Evolutionary conservation across 2,888 invertebrate species (phyloP), one percentile per base, ranked within the genome.

Genomic region (Drosophila leonis): DNA sequence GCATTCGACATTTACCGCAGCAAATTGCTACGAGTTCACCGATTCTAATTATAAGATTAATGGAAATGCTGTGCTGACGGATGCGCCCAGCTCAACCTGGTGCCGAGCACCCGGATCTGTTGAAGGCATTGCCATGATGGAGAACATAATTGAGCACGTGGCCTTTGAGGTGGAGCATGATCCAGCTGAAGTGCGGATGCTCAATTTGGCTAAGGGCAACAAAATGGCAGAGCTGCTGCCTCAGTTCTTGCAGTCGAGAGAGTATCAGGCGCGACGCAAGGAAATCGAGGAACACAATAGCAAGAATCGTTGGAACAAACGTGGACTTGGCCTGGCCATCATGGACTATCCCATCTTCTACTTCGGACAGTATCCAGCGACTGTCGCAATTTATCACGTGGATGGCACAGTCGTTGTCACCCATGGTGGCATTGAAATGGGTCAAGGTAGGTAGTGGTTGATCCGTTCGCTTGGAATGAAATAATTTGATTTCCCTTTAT

Each of bases 261-360:
- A 96, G 60, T 96, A 95, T 77, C 92, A 94, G 0, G 88, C 92
- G 9, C 93, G 96, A 6, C 94, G 94, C 81, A 91, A 92, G 72
- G 94, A 94, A 57, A 94, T 96, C 9, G 93, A 94, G 18, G 87
- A 92, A 1, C 96, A 95, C 83, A 97, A 97, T 86, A 92, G 93
- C 71, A 94, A 94, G 42, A 97, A 97, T 92, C 94, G 96, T 8
- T 98, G 97, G 97, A 96, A 95, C 80, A 98, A 98, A 91, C 94
- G 95, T 44, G 97, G 96, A 0, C 92, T 96, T 0, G 93, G 95
- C n/a, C 88, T 97, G 15, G 94, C 95, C 6, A 94, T 96, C 1
- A 95, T 97, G 95, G 95, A 94, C 79, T 97, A 95, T 93, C 94
- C 94, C 0, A 92, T 95, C 1, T 78, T 91, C 7, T 91, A 94